Conservation (phyloP, 2,888 invertebrate genomes). For the Ormyrus labotus region DNA sequence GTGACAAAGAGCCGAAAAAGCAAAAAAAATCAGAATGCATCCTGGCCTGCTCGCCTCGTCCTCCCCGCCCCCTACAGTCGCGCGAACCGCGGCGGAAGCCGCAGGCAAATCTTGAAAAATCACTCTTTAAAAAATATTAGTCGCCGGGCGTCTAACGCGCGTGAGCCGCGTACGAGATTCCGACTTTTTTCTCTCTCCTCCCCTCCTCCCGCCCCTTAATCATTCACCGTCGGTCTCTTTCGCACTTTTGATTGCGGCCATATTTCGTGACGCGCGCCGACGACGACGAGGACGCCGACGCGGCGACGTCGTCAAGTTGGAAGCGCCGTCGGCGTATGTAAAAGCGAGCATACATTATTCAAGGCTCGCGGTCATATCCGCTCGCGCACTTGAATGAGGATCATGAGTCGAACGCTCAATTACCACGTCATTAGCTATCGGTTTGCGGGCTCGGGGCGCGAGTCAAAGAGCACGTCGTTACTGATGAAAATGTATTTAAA, state of each 20-base stretch:
- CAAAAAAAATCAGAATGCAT: neutral
- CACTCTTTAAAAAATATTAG: slow-evolving; percentile 41
- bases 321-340: slow-evolving; percentile 6
- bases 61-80: neutral
- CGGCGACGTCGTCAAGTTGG: neutral
- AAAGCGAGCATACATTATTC: slow-evolving; percentile 45
- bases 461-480: neutral
- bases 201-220: slow-evolving; percentile 12
- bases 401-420: slow-evolving; percentile 18
- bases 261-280: slow-evolving; percentile 40
- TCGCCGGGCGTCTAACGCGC: slow-evolving; percentile 3
- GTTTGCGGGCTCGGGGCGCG: neutral
- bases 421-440: slow-evolving; percentile 37
- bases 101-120: slow-evolving; percentile 51
- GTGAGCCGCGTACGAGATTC: slow-evolving; percentile 31
- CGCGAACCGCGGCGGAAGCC: neutral
- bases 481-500: neutral
- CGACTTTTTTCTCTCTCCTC: neutral
- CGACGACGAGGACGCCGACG: neutral
- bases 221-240: slow-evolving; percentile 44
- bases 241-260: slow-evolving; percentile 51
- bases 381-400: neutral
- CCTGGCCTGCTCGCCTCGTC: neutral
- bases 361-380: neutral
- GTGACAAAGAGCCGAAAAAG: neutral